A percentile compares a stretch with the other conserved stretches of the same genome.
Conservation (phyloP, 2,888 invertebrate species). For the Ceramica pisi region DNA sequence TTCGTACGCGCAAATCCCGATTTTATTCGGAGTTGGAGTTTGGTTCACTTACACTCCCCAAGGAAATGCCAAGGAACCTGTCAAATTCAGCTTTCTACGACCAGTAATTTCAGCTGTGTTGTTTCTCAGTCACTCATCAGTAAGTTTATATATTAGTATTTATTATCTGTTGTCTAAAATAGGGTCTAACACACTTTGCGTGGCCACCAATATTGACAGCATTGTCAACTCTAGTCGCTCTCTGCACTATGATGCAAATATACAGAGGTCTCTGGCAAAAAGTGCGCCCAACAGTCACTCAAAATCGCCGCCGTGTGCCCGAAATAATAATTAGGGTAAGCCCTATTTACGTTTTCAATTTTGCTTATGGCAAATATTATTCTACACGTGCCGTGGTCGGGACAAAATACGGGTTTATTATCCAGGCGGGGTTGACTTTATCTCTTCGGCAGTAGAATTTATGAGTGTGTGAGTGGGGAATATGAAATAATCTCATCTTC, state of each 20-base stretch:
- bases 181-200: background rate
- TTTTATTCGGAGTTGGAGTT: too few species aligned
- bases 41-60: too few species aligned
- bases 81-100: too few species aligned
- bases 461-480: constrained; percentile 6
- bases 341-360: constrained; percentile 49
- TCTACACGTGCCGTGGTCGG: constrained; percentile 37
- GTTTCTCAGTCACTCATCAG: too few species aligned
- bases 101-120: too few species aligned
- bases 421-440: constrained; percentile 5
- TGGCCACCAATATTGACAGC: background rate
- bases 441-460: constrained; percentile 5
- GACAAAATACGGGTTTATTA: constrained; percentile 23
- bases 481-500: constrained; percentile 6
- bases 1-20: too few species aligned
- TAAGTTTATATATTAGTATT: too few species aligned
- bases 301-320: constrained; percentile 28
- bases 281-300: background rate
- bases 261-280: constrained; percentile 29
- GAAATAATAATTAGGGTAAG: constrained; percentile 54
- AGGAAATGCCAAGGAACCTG: too few species aligned
- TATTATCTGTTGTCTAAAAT: background rate
- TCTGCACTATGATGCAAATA: background rate
- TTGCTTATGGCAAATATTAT: constrained; percentile 48
- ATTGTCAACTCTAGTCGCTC: background rate